phyloP scores from a whole-genome alignment of 2,888 invertebrate species.

The Eupithecia subumbrata region DNA sequence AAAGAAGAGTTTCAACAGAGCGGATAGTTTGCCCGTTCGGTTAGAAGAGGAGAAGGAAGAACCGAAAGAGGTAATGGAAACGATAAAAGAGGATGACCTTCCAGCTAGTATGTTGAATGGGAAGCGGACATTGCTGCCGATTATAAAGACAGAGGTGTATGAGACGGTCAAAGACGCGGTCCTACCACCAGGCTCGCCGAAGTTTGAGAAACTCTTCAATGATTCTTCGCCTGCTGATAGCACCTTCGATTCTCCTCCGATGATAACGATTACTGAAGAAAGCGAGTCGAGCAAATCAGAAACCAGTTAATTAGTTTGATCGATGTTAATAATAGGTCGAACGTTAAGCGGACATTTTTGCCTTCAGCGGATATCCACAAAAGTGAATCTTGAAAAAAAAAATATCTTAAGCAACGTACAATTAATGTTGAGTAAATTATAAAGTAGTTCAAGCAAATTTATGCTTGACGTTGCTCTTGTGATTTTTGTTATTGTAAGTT shows the following conservation, averaged over 20 bases:
- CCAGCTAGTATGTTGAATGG: conserved; percentile 62
- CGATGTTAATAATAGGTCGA: conserved; percentile 36
- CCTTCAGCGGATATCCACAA: conserved; percentile 19
- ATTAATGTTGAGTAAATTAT: conserved; percentile 15
- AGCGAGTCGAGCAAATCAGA: conserved; percentile 74
- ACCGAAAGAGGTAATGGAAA: conserved; percentile 61
- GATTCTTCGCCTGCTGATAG: conserved; percentile 76
- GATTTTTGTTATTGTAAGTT: conserved; percentile 27
- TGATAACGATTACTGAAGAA: conserved; percentile 81
- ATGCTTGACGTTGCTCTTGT: conserved; percentile 32
- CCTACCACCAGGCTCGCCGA: conserved; percentile 80
- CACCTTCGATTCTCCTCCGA: conserved; percentile 67
- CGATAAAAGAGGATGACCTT: conserved; percentile 72
- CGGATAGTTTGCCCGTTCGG: conserved; percentile 83
- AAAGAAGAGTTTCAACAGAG: conserved; percentile 78
- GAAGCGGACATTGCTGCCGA: conserved; percentile 74
- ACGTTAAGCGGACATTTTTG: conserved; percentile 31
- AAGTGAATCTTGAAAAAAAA: not conserved
- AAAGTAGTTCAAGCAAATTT: conserved; percentile 18
- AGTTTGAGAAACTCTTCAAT: conserved; percentile 84
- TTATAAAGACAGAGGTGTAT: conserved; percentile 79
- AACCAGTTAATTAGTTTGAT: conserved; percentile 68
- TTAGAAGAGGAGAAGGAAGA: conserved; percentile 74
- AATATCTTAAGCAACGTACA: not conserved
- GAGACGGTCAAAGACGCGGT: conserved; percentile 83